Conservation (phyloP, 2,113 vertebrate genomes). For the Nothoprocta perdicaria region DNA sequence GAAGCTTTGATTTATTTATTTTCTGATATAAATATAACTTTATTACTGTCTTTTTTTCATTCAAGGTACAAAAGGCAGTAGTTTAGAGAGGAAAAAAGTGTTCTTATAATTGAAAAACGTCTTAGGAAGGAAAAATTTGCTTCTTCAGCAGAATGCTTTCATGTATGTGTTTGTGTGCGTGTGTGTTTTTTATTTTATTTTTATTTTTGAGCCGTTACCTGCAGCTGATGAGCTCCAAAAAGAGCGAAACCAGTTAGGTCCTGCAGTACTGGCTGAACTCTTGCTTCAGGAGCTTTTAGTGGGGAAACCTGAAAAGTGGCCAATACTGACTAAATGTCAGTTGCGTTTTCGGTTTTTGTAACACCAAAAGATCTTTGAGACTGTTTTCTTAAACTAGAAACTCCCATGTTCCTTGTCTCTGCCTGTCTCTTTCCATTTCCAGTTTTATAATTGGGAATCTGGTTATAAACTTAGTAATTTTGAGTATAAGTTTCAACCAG, state of each 20-base stretch:
- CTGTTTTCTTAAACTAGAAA: fast-evolving
- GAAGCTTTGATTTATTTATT: not conserved
- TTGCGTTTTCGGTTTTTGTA: not conserved
- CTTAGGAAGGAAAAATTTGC: not conserved
- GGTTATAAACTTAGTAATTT: not conserved
- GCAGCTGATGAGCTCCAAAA: slow-evolving; percentile 86
- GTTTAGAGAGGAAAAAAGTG: not conserved
- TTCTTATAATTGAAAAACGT: not conserved
- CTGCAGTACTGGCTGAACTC: slow-evolving; percentile 79
- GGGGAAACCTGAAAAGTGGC: not conserved
- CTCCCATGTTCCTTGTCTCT: not conserved
- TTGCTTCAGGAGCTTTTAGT: not conserved
- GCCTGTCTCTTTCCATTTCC: not conserved
- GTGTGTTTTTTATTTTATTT: not conserved
- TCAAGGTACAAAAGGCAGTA: not conserved
- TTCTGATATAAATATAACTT: no score
- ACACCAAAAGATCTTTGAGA: not conserved
- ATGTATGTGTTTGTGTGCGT: not conserved
- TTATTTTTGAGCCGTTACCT: slow-evolving; percentile 74
- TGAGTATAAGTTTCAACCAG: not conserved
- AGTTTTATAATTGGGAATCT: not conserved
- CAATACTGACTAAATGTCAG: not conserved
- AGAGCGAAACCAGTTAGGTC: slow-evolving; percentile 82
- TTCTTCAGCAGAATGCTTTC: not conserved
- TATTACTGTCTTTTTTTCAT: not conserved